A percentile compares a stretch with the other conserved stretches of the same genome.
Evolutionary conservation across 2,888 invertebrate species (phyloP).

Genomic region (Meganola albula): DNA sequence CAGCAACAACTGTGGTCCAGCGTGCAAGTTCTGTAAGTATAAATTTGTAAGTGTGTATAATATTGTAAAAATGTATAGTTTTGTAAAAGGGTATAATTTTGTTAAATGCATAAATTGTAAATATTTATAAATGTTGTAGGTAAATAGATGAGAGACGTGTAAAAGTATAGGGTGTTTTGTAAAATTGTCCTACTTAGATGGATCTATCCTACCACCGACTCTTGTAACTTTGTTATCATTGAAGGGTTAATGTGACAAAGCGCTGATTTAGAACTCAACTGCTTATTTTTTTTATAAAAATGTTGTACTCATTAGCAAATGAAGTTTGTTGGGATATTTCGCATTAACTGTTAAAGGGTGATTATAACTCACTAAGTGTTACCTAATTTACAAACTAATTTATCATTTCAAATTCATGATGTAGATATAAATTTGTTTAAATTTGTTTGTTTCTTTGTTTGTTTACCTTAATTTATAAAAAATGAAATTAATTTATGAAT

Average conservation of each 20-base stretch:
- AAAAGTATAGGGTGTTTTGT: no score
- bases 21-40: no score
- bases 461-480: neutral
- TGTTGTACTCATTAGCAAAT: neutral
- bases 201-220: conserved; percentile 12
- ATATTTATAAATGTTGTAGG: no score
- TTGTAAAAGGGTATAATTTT: no score
- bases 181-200: conserved; percentile 9
- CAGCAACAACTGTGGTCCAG: no score
- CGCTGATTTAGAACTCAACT: conserved; percentile 10
- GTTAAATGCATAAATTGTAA: no score
- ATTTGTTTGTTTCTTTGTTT: neutral
- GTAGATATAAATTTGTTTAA: neutral
- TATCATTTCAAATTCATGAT: neutral
- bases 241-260: conserved; percentile 17
- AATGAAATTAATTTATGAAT: no score
- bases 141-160: no score
- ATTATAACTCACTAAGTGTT: no score
- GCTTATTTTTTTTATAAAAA: conserved; percentile 6
- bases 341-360: neutral
- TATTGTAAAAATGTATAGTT: no score
- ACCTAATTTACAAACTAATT: neutral
- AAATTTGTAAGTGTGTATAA: no score
- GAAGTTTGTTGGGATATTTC: no score
- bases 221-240: conserved; percentile 10